Base-by-base conservation (phyloP, 2,888 invertebrate genomes). In the Linnaemya tessellans region DNA sequence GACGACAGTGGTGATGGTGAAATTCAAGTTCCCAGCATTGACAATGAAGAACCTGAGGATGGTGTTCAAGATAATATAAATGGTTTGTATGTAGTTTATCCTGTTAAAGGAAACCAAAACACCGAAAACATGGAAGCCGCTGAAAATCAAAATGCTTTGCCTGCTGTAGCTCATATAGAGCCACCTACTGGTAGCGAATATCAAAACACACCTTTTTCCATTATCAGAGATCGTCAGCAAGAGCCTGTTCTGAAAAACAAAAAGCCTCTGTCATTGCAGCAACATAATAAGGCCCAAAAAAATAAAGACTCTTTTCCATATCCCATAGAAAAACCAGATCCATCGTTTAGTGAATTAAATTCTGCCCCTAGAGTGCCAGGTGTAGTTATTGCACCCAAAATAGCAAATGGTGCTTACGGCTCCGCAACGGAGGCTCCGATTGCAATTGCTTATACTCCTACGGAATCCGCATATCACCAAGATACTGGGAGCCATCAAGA, bases 401-500 rank as follows among this genome's bases (percentile, higher is more conserved):
- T 94, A 46, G 91, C 93, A 0, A 93, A 92, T 71, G 91, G 91
- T 13, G 91, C 88, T 0, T 88, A 90, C 11, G 88, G 88, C n/a
- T 93, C 93, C 0, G 90, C 89, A 13, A 93, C 94, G 0, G 94
- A 94, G 60, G 93, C 94, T 18, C 95, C 95, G 0, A 95, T 95
- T 46, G 95, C 95, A 0, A 94, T 94, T 70, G 95, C 94, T 0
- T 95, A 94, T 87, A 95, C 95, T 0, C 95, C 95, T 8, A 95
- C 95, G 0, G 90, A 94, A 91, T 89, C 93, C 73, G 90, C 85
- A 10, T 78, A 65, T 10, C 20, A 74, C 70, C 18, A 77, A 18
- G 3, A 46, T 38, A 13, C 89, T 88, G 86, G 79, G 84, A 78
- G 62, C 20, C 70, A 84, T 38, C 22, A 75, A 58, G 89, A 87